Evolutionary conservation across 1,140 invertebrate genomes (phyloP), one percentile per base, ranked within the genome.

Genomic region (Cepaea nemoralis): DNA sequence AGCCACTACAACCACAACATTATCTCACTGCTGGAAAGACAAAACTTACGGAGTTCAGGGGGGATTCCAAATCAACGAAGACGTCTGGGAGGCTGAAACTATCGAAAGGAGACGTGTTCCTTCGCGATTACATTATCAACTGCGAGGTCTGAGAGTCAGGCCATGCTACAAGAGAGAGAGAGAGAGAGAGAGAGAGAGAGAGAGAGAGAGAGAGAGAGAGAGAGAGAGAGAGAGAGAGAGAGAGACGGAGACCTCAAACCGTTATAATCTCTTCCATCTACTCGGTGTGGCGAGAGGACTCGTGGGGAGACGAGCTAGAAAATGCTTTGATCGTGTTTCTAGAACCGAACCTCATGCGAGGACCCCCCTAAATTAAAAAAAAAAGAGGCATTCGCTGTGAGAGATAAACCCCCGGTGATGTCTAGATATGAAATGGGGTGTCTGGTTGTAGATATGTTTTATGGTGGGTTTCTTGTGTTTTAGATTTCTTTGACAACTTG

Each of bases 361-460:
- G 69, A 39, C 69, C 59, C 59, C 59, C 69, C 69, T n/a, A n/a
- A n/a, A n/a, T n/a, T n/a, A n/a, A n/a, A n/a, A 24, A 39, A 70
- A 35, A 40, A 70, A 70, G 40, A 39, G 69, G 19, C 39, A 22
- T 37, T 42, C 24, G 16, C 35, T 27, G 33, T 31, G 27, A 63
- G 16, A 31, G 59, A 63, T 63, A 63, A 63, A n/a, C 59, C 27
- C 59, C 59, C 16, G 27, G 19, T 63, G 59, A 31, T 63, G n/a
- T 31, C 0, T 3, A 6, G 59, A 31, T 27, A 27, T 16, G 59
- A 63, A 31, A 31, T 19, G 27, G 2, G 27, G 59, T 40, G 37
- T 42, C 71, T 74, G 71, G 40, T 74, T 74, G 71, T 12, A 74
- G 71, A 74, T 74, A 74, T 74, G 71, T 50, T 74, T 74, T 74